Evolutionary conservation across 2,888 invertebrate genomes (phyloP), one percentile per base, ranked within the genome.

Genomic region (Drosophila mimetica): DNA sequence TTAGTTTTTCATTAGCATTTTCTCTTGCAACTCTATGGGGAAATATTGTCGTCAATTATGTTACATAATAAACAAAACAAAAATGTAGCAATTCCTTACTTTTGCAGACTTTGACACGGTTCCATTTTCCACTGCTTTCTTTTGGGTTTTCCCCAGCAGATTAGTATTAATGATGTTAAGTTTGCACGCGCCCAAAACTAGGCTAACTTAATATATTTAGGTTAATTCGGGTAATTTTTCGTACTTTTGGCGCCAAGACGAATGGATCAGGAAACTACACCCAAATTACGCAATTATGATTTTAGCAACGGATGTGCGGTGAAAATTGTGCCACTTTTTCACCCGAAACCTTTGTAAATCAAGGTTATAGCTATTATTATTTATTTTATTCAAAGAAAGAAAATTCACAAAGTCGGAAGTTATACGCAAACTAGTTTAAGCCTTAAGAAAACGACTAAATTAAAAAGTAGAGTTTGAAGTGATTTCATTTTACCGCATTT

Each of bases 31-130:
- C 71, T 51, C 77, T 67, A 58, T 57, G 60, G 81, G 82, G 79
- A 76, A 71, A 78, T 78, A 78, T 75, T 78, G 75, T 80, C 78
- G 81, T 73, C 81, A 75, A 80, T 80, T 78, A 78, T 77, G 76
- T 80, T 75, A 78, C 58, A 80, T 75, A 80, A 69, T 59, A 57
- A 72, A 77, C 53, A 64, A 72, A 72, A 53, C 47, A 34, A 48
- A 47, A 63, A 63, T 71, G 41, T 51, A 46, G 36, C 41, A 36
- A 50, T 55, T 67, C 16, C 14, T 37, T 34, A 14, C 48, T 44
- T 51, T 67, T 18, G 28, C 51, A 36, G 69, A 46, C 55, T 67
- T 67, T 53, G 65, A 65, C 69, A 64, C 42, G 67, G 67, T 66
- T 36, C 41, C 61, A 63, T 64, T 64, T 61, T 50, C 25, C 36